phyloP scores from a whole-genome alignment of 2,888 invertebrate genomes.

The Portevinia maculata region DNA sequence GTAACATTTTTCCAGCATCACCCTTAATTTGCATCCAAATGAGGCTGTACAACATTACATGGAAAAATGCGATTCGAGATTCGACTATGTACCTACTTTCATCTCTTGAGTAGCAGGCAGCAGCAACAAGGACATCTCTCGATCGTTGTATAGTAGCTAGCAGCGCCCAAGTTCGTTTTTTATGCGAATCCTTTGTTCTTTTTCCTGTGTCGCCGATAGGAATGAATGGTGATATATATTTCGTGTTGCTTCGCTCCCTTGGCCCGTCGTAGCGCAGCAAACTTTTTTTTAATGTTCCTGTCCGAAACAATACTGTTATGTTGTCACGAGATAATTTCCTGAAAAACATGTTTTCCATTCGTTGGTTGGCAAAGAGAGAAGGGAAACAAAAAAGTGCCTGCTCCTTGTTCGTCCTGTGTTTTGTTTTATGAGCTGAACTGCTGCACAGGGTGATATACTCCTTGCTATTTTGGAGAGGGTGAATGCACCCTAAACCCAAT shows the following conservation, averaged over 20 bases:
- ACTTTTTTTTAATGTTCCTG: conserved; percentile 63
- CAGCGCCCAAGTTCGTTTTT: conserved; percentile 48
- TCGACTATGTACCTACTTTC: conserved; percentile 45
- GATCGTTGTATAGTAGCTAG: conserved; percentile 38
- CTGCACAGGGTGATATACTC: conserved; percentile 68
- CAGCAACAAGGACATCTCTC: conserved; percentile 67
- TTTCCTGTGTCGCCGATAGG: conserved; percentile 68
- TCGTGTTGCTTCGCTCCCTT: conserved; percentile 57
- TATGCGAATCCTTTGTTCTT: conserved; percentile 70
- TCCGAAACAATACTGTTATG: conserved; percentile 74
- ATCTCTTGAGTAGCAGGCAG: conserved; percentile 40
- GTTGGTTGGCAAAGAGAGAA: conserved; percentile 14
- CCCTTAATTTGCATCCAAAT: conserved; percentile 74
- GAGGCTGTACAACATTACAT: conserved; percentile 50
- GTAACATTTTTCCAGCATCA: conserved; percentile 66
- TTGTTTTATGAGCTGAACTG: conserved; percentile 57
- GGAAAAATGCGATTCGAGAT: conserved; percentile 44
- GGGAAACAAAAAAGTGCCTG: conserved; percentile 6
- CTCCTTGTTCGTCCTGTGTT: conserved; percentile 46
- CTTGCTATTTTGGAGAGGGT: too few species aligned
- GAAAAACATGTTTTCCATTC: conserved; percentile 74
- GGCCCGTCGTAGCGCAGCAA: conserved; percentile 55
- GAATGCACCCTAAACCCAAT: conserved; percentile 70
- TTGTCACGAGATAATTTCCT: conserved; percentile 75
- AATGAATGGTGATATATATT: conserved; percentile 73